These are phyloP conservation scores for Lepus europaeus DNA, from an alignment of 2,113 vertebrate species.

Conservation along the genomic window DNA sequence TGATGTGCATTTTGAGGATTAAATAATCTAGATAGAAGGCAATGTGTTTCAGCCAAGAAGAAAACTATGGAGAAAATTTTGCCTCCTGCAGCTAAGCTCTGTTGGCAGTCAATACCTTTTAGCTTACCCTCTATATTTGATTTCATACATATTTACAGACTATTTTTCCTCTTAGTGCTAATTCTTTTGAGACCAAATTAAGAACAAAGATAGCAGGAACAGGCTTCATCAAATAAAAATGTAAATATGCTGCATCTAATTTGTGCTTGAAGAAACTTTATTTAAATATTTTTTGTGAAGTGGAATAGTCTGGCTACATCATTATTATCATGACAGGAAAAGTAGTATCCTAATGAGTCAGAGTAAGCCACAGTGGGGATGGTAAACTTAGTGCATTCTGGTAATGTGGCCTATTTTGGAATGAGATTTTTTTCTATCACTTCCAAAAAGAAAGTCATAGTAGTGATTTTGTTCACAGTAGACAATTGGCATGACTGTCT, in stretches of 20 bases:
- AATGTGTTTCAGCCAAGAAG: conserved; percentile 93
- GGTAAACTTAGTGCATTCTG: conserved; percentile 79
- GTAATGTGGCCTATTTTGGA: conserved; percentile 74
- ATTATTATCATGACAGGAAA: conserved; percentile 85
- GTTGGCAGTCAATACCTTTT: conserved; percentile 93
- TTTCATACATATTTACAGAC: conserved; percentile 93
- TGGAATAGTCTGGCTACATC: conserved; percentile 85
- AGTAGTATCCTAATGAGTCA: conserved; percentile 85
- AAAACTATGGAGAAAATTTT: conserved; percentile 95
- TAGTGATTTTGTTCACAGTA: not conserved
- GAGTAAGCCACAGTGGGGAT: conserved; percentile 80
- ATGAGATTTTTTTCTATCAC: conserved; percentile 64
- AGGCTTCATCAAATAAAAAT: conserved; percentile 90
- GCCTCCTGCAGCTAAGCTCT: conserved; percentile 92
- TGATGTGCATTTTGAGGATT: conserved; percentile 98
- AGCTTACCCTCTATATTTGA: conserved; percentile 91
- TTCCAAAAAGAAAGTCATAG: conserved; percentile 59
- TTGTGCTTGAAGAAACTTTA: conserved; percentile 89
- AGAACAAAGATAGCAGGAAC: conserved; percentile 91
- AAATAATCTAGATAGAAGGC: conserved; percentile 97
- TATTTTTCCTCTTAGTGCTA: conserved; percentile 91
- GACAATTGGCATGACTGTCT: not conserved
- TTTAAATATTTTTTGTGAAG: conserved; percentile 89
- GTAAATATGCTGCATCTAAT: conserved; percentile 93
- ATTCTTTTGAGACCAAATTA: conserved; percentile 92